phyloP scores from a whole-genome alignment of 2,888 invertebrate genomes.

The Lathronympha strigana region DNA sequence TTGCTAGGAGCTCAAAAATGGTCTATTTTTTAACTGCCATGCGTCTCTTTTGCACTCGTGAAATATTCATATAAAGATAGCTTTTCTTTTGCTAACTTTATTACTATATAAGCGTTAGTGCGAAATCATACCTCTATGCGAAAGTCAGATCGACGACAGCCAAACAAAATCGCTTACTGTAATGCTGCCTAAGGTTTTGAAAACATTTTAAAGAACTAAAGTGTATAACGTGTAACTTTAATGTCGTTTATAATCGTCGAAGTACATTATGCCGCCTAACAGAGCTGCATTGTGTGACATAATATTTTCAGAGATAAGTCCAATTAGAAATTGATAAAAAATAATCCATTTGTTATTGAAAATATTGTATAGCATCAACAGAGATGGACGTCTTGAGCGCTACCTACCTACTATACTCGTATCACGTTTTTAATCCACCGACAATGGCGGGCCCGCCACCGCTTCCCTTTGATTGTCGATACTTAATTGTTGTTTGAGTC shows the following conservation, averaged over 20 bases:
- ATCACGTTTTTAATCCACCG: constrained; percentile 52
- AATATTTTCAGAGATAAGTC: constrained; percentile 25
- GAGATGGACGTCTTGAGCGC: constrained; percentile 20
- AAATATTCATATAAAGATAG: too few species aligned
- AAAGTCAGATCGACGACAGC: too few species aligned
- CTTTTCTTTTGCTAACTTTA: too few species aligned
- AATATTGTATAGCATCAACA: constrained; percentile 17
- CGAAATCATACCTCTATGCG: too few species aligned
- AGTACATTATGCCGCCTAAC: background rate
- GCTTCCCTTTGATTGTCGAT: constrained; percentile 56
- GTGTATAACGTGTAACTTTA: too few species aligned
- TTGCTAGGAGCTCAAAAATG: too few species aligned
- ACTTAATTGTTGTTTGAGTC: constrained; percentile 51
- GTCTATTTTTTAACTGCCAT: too few species aligned
- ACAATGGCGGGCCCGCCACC: constrained; percentile 51
- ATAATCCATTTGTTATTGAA: constrained; percentile 20
- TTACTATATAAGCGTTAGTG: too few species aligned
- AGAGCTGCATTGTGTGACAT: background rate
- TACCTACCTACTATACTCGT: constrained; percentile 37
- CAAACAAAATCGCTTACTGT: too few species aligned
- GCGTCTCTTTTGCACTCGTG: too few species aligned
- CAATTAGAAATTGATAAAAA: constrained; percentile 29
- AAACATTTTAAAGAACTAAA: too few species aligned
- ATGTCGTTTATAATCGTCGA: background rate
- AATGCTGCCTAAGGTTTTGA: too few species aligned